Conservation (phyloP, 2,113 vertebrate species). For the Poeciliopsis retropinna region DNA sequence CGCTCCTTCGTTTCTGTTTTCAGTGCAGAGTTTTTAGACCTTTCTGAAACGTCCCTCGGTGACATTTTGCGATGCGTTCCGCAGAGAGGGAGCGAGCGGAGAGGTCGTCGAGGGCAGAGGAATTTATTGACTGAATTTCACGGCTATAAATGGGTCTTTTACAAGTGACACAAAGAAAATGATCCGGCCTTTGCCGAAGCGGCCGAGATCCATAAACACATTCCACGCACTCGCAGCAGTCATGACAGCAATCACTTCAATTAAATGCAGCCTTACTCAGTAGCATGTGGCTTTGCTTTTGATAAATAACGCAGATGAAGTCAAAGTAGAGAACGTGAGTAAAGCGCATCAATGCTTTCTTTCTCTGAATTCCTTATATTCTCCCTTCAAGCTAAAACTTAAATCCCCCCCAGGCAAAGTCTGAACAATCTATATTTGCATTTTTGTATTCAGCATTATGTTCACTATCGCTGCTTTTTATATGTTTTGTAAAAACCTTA, state of each 20-base stretch:
- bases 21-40: constrained; percentile 57
- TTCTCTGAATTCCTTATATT: background rate
- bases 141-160: constrained; percentile 79
- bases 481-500: constrained; percentile 32
- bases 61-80: constrained; percentile 72
- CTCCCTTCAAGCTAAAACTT: constrained; percentile 19
- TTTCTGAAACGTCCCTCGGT: constrained; percentile 59
- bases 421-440: constrained; percentile 23
- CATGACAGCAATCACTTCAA: constrained; percentile 25
- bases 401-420: constrained; percentile 25
- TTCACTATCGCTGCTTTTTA: constrained; percentile 24
- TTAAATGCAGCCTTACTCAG: constrained; percentile 41
- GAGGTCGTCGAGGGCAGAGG: constrained; percentile 65
- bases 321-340: constrained; percentile 1
- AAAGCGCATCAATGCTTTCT: constrained; percentile 5
- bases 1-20: constrained; percentile 46
- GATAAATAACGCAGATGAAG: constrained; percentile 24
- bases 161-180: constrained; percentile 75
- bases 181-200: constrained; percentile 58
- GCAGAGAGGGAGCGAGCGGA: constrained; percentile 41
- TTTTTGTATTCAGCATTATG: constrained; percentile 8
- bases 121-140: constrained; percentile 79
- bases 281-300: constrained; percentile 27
- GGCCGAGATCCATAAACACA: constrained; percentile 54
- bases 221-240: constrained; percentile 34